phyloP scores from a whole-genome alignment of 2,797 vertebrate genomes.

The Cottoperca gobio region DNA sequence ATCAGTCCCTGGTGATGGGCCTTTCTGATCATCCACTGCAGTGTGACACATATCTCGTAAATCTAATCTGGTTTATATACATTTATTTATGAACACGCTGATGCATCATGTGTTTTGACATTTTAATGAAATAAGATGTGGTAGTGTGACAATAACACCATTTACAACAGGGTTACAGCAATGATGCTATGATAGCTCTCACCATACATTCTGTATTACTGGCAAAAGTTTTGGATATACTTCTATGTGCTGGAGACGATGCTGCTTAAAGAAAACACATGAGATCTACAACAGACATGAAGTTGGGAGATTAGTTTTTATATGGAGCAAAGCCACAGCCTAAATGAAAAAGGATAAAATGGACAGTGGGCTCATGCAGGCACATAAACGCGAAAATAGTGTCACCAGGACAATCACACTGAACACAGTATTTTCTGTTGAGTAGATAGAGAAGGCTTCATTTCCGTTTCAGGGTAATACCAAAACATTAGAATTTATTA shows the following conservation, averaged over 20 bases:
- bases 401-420: conserved; percentile 59
- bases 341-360: conserved; percentile 23
- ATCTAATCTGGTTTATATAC: too few species aligned
- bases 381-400: conserved; percentile 28
- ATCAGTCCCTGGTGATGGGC: too few species aligned
- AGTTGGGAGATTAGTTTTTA: conserved; percentile 7
- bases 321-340: conserved; percentile 26
- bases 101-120: conserved; percentile 11
- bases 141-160: conserved; percentile 49
- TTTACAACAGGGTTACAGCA: conserved; percentile 55
- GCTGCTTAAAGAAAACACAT: not conserved
- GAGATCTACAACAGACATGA: not conserved
- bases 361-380: conserved; percentile 46
- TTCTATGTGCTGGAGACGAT: conserved; percentile 18
- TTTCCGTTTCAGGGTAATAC: conserved; percentile 52
- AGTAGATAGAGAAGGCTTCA: conserved; percentile 32
- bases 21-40: too few species aligned
- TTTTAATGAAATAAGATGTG: conserved; percentile 67
- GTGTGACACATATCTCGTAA: not conserved
- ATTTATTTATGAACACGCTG: not conserved
- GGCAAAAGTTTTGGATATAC: conserved; percentile 24
- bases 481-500: conserved; percentile 48
- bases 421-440: conserved; percentile 28
- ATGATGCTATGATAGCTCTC: conserved; percentile 10
- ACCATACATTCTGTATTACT: conserved; percentile 42